Conservation (phyloP, 2,797 vertebrate genomes). For the Enteromius viviparus region DNA sequence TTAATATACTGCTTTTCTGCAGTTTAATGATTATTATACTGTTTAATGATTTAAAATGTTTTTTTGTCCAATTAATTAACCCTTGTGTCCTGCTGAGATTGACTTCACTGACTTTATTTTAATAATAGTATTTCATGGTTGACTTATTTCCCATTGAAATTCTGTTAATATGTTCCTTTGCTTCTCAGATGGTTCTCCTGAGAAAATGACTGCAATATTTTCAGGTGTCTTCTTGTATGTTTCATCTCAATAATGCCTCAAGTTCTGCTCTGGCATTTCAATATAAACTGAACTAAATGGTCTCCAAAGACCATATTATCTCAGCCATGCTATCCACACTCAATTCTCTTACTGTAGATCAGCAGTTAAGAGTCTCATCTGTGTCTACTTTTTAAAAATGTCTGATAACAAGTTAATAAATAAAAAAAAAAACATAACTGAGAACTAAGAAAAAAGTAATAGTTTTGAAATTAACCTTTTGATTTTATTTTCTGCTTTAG, state of each 20-base stretch:
- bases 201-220: background rate
- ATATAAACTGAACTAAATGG: background rate
- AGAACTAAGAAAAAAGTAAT: background rate
- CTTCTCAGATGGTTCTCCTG: background rate
- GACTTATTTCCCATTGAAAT: background rate
- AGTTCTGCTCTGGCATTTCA: conserved; percentile 1
- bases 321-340: background rate
- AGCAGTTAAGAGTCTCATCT: background rate
- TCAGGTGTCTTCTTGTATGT: background rate
- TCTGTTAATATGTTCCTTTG: background rate
- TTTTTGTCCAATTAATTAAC: conserved; percentile 5
- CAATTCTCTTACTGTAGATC: background rate
- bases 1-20: conserved; percentile 5
- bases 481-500: background rate
- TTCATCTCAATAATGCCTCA: conserved; percentile 6
- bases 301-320: conserved; percentile 7
- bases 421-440: background rate
- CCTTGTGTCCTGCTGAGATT: background rate
- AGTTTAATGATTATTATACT: background rate
- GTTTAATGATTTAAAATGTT: background rate
- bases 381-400: background rate
- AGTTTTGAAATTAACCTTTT: background rate
- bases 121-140: background rate
- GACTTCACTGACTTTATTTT: background rate
- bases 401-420: background rate